phyloP scores from a whole-genome alignment of 2,888 invertebrate genomes.

The Tryphoninae sp. region DNA sequence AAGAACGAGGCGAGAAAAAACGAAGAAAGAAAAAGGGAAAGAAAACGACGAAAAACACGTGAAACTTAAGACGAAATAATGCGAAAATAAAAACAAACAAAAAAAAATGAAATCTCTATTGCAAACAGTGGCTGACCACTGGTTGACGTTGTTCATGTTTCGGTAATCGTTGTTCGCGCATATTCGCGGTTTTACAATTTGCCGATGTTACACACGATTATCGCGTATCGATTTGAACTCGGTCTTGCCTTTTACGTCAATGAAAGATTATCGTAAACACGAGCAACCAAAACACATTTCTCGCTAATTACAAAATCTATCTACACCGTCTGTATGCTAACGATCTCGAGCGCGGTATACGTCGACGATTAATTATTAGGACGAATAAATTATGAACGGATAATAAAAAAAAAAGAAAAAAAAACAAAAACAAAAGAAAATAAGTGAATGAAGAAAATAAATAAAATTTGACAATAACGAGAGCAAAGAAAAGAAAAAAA shows the following conservation, averaged over 20 bases:
- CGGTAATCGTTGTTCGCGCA: slow-evolving; percentile 64
- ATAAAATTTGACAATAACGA: slow-evolving; percentile 24
- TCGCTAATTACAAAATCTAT: slow-evolving; percentile 26
- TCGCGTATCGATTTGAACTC: slow-evolving; percentile 31
- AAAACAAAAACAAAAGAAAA: too few relatives aligned
- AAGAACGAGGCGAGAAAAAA: slow-evolving; percentile 31
- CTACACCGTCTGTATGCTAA: slow-evolving; percentile 61
- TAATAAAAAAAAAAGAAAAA: background rate
- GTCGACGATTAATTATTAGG: slow-evolving; percentile 56
- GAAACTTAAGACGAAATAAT: slow-evolving; percentile 46
- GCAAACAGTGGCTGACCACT: slow-evolving; percentile 65
- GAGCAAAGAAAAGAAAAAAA: slow-evolving; percentile 3
- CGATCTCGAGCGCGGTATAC: slow-evolving; percentile 62
- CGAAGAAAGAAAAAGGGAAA: slow-evolving; percentile 39
- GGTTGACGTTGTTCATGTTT: slow-evolving; percentile 72
- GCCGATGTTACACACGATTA: too few relatives aligned
- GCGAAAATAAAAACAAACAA: slow-evolving; percentile 22
- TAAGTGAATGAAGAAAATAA: slow-evolving; percentile 16
- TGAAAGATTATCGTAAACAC: slow-evolving; percentile 71
- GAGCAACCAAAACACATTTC: slow-evolving; percentile 63
- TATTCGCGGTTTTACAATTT: slow-evolving; percentile 14
- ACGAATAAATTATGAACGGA: slow-evolving; percentile 46
- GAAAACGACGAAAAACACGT: slow-evolving; percentile 30
- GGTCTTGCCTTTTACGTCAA: slow-evolving; percentile 77
- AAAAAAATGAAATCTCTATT: slow-evolving; percentile 48